phyloP scores from a whole-genome alignment of 1,140 invertebrate species.

The Luehdorfia chinensis region DNA sequence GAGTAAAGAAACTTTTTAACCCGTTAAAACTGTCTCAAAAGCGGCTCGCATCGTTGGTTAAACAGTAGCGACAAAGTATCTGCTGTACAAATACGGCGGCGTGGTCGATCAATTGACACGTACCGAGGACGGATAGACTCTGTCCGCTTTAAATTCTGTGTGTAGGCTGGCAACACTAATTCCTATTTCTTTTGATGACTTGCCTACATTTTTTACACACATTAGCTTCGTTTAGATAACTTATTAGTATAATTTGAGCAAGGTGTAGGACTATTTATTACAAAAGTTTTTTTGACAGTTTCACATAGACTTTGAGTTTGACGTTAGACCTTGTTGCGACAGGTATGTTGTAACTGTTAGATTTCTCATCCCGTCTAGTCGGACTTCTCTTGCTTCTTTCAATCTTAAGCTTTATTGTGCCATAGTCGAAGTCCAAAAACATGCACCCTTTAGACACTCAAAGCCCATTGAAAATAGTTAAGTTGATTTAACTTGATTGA shows the following conservation, averaged over 20 bases:
- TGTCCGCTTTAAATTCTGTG: constrained; percentile 8
- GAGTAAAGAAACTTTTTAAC: constrained; percentile 7
- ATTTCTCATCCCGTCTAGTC: too few relatives aligned
- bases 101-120: constrained; percentile 29
- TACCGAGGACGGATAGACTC: constrained; percentile 9
- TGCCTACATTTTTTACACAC: constrained; percentile 1
- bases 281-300: constrained; percentile 13
- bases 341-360: too few relatives aligned
- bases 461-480: too few relatives aligned
- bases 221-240: constrained; percentile 4
- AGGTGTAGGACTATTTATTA: neutral
- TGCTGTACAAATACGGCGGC: constrained; percentile 12
- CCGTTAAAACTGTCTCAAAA: constrained; percentile 7
- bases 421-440: too few relatives aligned
- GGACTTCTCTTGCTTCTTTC: too few relatives aligned
- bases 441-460: too few relatives aligned
- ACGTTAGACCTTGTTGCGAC: too few relatives aligned
- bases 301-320: neutral
- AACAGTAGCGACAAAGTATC: constrained; percentile 22
- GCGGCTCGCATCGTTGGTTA: neutral
- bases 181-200: constrained; percentile 11
- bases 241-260: constrained; percentile 3
- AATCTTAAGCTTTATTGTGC: too few relatives aligned
- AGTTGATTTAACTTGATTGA: too few relatives aligned
- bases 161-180: constrained; percentile 16